Conservation (phyloP, 2,888 invertebrate genomes). For the Agrilus cyanescens region DNA sequence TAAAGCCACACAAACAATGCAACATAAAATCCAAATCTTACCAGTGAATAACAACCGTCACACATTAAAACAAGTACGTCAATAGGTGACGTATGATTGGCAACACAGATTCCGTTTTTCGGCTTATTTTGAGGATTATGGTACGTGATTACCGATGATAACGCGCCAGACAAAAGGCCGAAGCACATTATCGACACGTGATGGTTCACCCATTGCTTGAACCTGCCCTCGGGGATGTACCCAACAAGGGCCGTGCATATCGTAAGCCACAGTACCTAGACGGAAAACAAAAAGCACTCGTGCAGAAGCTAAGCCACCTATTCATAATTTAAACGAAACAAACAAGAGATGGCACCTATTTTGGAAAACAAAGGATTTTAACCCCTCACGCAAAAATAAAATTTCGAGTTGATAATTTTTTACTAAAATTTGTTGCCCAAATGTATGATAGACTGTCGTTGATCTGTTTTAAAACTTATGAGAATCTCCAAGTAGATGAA, state of each 20-base stretch:
- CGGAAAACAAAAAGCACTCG: no score
- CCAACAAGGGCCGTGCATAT: slow-evolving; percentile 79
- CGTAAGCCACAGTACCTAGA: slow-evolving; percentile 78
- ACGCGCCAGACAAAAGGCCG: slow-evolving; percentile 81
- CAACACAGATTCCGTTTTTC: slow-evolving; percentile 82
- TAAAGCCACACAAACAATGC: not conserved
- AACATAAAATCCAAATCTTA: slow-evolving; percentile 40
- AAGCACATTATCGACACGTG: slow-evolving; percentile 81
- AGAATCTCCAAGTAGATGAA: no score
- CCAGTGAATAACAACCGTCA: slow-evolving; percentile 95
- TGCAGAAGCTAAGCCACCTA: no score
- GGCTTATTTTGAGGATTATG: slow-evolving; percentile 81
- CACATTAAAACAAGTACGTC: slow-evolving; percentile 94
- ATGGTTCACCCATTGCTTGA: slow-evolving; percentile 70
- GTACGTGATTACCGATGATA: slow-evolving; percentile 79
- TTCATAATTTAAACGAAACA: no score
- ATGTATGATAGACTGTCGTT: no score
- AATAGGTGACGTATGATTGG: slow-evolving; percentile 98
- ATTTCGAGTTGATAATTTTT: no score
- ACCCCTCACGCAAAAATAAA: no score
- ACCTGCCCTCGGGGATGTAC: slow-evolving; percentile 62
- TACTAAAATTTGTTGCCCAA: no score
- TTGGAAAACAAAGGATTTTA: no score
- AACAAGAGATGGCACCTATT: no score
- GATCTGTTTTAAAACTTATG: no score